Base-by-base conservation (phyloP, 2,797 vertebrate species). In the Neostethus bicornis region DNA sequence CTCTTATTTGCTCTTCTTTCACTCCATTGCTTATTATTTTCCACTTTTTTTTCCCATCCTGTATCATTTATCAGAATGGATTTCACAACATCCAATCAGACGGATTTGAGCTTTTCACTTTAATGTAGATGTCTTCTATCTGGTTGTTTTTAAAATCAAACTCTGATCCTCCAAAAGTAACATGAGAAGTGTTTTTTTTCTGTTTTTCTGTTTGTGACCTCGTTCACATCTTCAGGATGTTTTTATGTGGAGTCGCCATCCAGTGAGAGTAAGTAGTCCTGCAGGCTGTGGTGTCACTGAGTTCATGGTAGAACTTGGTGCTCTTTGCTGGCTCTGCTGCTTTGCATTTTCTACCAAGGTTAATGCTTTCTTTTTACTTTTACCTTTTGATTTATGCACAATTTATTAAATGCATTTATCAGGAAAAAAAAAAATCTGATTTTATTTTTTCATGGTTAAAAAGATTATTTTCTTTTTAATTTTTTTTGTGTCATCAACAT, bases 281-380 rank as follows among this genome's bases (percentile, higher is more conserved):
- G 70, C 81, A 74, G 55, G 42, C 21, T 25, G n/a, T 17, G 59
- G 82, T 85, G 87, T 89, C 88, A 88, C 4, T 26, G 87, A 63
- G 88, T 90, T 90, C 88, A 86, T 68, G 75, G 62, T 63, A 84
- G 78, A 90, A 80, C 84, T 69, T 85, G 58, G 73, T 84, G 85
- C 79, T 86, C 85, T 49, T 73, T 75, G 56, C 67, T 64, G 45
- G 59, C 71, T 67, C 63, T 67, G 77, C 70, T 78, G 53, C 67
- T 28, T 34, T 56, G 73, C 69, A 62, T 81, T 81, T 79, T 79
- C 68, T 69, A 61, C 48, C 52, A 56, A 46, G 44, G 29, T 63
- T 57, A 48, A 73, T 73, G 67, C 57, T 44, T 61, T 35, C 38
- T 49, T 34, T 58, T 58, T 14, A 19, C 4, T 13, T 29, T 7